Conservation (phyloP, 2,113 vertebrate species). For the Rana temporaria region DNA sequence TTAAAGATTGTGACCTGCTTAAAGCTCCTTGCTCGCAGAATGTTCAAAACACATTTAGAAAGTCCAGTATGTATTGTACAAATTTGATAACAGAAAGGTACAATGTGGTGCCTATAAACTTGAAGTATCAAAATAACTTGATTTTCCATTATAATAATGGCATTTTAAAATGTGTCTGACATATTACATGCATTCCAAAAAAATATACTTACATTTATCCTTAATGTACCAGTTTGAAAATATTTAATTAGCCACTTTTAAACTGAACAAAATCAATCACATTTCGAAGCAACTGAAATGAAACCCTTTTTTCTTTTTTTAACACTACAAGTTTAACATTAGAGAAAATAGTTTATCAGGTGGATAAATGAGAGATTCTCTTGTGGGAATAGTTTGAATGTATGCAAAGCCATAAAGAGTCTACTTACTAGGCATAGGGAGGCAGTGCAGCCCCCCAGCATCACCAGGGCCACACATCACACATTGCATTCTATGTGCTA, state of each 20-base stretch:
- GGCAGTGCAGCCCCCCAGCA: too few relatives aligned
- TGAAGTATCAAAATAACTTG: not conserved
- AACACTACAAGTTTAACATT: not conserved
- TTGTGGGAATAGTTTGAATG: not conserved
- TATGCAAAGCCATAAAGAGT: not conserved
- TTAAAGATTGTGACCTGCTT: too few relatives aligned
- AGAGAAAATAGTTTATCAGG: not conserved
- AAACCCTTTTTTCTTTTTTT: not conserved
- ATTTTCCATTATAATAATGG: not conserved
- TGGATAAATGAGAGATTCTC: constrained; percentile 3
- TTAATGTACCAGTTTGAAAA: not conserved
- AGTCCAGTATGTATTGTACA: not conserved
- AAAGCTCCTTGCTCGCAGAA: too few relatives aligned
- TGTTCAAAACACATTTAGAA: not conserved
- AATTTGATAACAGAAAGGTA: not conserved
- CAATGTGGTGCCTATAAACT: not conserved
- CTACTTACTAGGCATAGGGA: too few relatives aligned
- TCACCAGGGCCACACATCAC: too few relatives aligned
- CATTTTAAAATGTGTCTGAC: not conserved
- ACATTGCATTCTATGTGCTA: too few relatives aligned
- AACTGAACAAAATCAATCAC: constrained; percentile 8
- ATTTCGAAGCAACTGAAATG: not conserved
- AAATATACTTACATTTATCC: constrained; percentile 5
- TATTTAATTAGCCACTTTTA: not conserved
- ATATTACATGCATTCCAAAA: constrained; percentile 9